These are phyloP conservation scores for Saxidomus purpurata DNA, from an alignment of 1,140 invertebrate genomes.

Conservation along the genomic window DNA sequence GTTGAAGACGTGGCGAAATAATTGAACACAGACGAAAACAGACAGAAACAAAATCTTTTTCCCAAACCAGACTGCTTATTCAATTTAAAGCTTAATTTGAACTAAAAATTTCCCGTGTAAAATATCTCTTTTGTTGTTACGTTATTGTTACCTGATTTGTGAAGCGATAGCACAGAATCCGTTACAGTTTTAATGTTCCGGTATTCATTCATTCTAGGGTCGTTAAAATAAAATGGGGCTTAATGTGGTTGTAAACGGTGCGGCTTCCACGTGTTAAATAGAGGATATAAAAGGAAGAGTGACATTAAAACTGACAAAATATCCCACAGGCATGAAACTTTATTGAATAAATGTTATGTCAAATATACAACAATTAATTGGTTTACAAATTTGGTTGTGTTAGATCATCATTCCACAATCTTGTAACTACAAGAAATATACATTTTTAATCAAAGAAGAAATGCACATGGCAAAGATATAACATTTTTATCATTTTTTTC, in stretches of 20 bases:
- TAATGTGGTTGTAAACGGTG: not conserved
- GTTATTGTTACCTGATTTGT: not conserved
- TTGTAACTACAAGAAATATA: too few relatives aligned
- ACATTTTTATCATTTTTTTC: too few relatives aligned
- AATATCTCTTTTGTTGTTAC: not conserved
- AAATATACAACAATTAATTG: not conserved
- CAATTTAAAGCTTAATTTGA: not conserved
- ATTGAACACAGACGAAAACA: not conserved
- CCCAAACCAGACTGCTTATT: not conserved
- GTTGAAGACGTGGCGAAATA: too few relatives aligned
- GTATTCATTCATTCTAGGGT: not conserved
- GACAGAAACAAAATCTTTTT: not conserved
- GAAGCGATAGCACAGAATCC: not conserved
- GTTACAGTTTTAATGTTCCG: not conserved
- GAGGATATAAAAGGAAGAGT: not conserved
- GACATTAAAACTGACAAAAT: not conserved
- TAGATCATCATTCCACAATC: too few relatives aligned
- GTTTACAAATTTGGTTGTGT: too few relatives aligned
- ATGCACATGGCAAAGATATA: too few relatives aligned
- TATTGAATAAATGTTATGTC: conserved; percentile 19
- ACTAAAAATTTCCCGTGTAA: not conserved
- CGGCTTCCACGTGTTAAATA: not conserved
- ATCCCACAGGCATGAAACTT: not conserved
- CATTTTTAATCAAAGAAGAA: too few relatives aligned
- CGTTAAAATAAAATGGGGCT: not conserved